These are phyloP conservation scores for Azorinus chamasolen DNA, from an alignment of 2,888 invertebrate species.

Conservation along the genomic window DNA sequence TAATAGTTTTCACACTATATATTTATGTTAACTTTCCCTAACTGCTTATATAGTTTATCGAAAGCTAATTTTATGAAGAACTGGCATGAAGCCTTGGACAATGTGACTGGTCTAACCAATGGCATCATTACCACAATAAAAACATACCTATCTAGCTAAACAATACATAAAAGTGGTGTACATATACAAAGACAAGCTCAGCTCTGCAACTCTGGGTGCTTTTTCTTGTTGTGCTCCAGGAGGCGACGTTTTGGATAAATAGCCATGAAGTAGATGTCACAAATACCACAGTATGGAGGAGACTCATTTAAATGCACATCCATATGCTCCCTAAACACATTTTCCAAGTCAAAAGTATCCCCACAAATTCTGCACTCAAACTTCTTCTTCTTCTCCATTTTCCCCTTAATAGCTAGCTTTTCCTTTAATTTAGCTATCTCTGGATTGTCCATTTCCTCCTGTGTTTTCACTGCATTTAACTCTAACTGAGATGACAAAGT, in stretches of 20 bases:
- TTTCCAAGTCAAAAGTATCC: conserved; percentile 30
- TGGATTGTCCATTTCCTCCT: conserved; percentile 37
- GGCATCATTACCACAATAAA: too few species aligned
- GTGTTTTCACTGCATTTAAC: conserved; percentile 41
- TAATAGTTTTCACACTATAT: too few species aligned
- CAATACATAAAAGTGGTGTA: too few species aligned
- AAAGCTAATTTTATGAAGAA: too few species aligned
- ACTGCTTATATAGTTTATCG: too few species aligned
- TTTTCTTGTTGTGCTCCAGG: conserved; percentile 56
- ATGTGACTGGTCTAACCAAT: too few species aligned
- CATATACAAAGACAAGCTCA: too few species aligned
- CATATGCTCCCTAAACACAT: conserved; percentile 45
- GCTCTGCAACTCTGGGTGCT: conserved; percentile 61
- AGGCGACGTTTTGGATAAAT: conserved; percentile 58
- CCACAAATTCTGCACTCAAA: conserved; percentile 61
- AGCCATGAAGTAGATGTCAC: conserved; percentile 65
- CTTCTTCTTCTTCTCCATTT: conserved; percentile 29
- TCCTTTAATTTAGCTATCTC: conserved; percentile 39
- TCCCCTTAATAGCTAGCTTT: conserved; percentile 37
- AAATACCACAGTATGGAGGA: conserved; percentile 56
- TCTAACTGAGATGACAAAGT: conserved; percentile 55
- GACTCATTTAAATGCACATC: conserved; percentile 53
- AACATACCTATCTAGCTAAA: too few species aligned
- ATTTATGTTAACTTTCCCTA: too few species aligned
- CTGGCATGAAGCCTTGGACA: too few species aligned